phyloP scores from a whole-genome alignment of 2,113 vertebrate species.

The Ornithorhynchus anatinus region DNA sequence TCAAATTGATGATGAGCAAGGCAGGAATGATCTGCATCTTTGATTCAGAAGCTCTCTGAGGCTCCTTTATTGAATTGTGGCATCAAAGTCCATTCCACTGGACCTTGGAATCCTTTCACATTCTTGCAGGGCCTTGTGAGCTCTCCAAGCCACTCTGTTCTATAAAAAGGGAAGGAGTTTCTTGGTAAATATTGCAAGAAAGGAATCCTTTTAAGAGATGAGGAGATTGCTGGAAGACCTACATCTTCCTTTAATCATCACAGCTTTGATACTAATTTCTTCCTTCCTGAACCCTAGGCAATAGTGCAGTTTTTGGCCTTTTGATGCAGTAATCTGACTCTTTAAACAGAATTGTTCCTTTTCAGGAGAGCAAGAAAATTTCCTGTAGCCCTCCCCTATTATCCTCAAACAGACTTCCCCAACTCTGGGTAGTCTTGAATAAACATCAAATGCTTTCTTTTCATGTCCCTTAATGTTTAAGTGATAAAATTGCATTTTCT shows the following conservation, averaged over 20 bases:
- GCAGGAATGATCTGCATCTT: no score
- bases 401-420: not conserved
- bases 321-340: not conserved
- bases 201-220: no score
- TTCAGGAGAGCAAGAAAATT: not conserved
- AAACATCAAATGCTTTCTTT: not conserved
- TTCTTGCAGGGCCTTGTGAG: no score
- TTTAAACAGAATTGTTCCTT: not conserved
- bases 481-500: not conserved
- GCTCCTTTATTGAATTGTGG: no score
- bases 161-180: no score
- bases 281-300: not conserved
- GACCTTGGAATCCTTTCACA: no score
- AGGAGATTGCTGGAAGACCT: no score
- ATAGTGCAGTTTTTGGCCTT: not conserved
- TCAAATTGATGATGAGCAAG: no score
- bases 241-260: not conserved
- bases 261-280: not conserved
- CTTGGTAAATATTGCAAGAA: no score
- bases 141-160: no score
- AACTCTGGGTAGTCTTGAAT: not conserved
- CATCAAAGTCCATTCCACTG: no score
- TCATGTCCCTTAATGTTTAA: not conserved
- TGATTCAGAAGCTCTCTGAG: no score
- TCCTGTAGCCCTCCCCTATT: accelerated